These are phyloP conservation scores for Crenichthys baileyi DNA, from an alignment of 2,797 vertebrate species.

Conservation along the genomic window DNA sequence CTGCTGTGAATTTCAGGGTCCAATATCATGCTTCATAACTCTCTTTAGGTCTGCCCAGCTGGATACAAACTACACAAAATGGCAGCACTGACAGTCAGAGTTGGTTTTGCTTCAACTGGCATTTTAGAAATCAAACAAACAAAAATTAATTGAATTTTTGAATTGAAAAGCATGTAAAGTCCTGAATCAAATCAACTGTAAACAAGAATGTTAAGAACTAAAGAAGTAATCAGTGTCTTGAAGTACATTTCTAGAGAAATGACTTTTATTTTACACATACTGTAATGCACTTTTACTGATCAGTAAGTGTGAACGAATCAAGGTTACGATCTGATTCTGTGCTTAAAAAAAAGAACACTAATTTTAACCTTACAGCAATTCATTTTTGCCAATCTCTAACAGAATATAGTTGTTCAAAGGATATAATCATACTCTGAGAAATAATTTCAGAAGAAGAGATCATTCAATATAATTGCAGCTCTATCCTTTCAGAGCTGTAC, in stretches of 20 bases:
- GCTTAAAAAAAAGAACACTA: not conserved
- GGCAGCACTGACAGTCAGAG: not conserved
- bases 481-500: too few species aligned
- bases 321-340: not conserved
- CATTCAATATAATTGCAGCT: too few species aligned
- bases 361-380: too few species aligned
- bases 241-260: not conserved
- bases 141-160: not conserved
- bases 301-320: too few species aligned
- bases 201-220: not conserved
- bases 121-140: not conserved
- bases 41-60: slow-evolving; percentile 18
- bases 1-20: slow-evolving; percentile 34
- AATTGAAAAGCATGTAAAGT: not conserved
- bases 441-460: too few species aligned
- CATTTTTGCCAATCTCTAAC: too few species aligned
- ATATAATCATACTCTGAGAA: too few species aligned
- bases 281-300: not conserved
- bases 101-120: not conserved
- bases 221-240: not conserved
- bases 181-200: not conserved
- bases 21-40: slow-evolving; percentile 53
- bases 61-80: slow-evolving; percentile 18
- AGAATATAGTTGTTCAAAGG: too few species aligned
- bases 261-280: not conserved